Base-by-base conservation (phyloP, 2,113 vertebrate species). In the Brevimyrus niger region DNA sequence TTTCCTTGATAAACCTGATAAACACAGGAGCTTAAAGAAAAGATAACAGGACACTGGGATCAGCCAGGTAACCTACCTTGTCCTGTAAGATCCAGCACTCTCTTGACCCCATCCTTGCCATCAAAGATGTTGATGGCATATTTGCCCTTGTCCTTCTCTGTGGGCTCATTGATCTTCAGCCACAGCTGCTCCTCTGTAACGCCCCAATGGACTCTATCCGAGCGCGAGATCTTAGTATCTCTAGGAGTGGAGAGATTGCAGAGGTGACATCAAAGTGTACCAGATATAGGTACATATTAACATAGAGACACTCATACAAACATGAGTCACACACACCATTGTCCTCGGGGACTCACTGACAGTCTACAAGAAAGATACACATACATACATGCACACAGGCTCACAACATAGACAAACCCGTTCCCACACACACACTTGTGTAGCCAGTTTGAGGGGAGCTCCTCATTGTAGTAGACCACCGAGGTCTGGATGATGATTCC, bases 111-210 rank as follows among this genome's bases (percentile, higher is more conserved):
- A 9, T 95, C 95, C 94, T 96, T 96, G 90, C 98, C 98, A 90
- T 99, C 98, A 89, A 98, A 99, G 93, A 99, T 96, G 92, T 99
- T 97, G 93, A 99, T 96, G 87, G 94, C 91, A 69, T 99, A 99
- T 95, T 96, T 99, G 91, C 98, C 98, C 93, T 98, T 98, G 94
- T 99, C 98, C 73, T 97, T 99, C 9, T 97, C 97, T n/a, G 98
- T 98, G 1, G 98, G 98, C 90, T 99, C 98, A 55, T 97, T 98
- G 94, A 99, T 99, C 92, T 99, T 97, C 51, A 99, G 93, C 98
- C 98, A 99, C 88, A 99, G 96, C 96, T 99, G 97, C 91, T 99
- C 97, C 87, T 96, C 98, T 0, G 98, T 98, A 92, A 98, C 96
- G 47, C 98, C 98, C 23, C 94, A 95, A 94, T 97, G 97, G 73